Evolutionary conservation across 2,888 invertebrate species (phyloP).

Genomic region (Ceratothoa steindachneri): DNA sequence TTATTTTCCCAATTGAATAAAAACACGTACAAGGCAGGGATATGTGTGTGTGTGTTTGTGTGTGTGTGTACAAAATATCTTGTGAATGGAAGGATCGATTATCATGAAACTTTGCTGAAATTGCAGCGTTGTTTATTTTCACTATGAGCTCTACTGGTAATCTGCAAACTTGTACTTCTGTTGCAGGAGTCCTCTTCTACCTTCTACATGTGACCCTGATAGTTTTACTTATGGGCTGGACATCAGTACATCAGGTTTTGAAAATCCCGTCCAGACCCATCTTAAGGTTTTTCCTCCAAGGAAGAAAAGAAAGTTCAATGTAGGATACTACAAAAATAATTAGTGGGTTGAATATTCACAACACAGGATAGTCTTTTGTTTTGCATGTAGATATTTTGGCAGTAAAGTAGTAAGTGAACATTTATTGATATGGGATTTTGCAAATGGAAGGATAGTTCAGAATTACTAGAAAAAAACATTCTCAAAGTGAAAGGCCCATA

Average conservation of each 20-base stretch:
- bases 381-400: constrained; percentile 16
- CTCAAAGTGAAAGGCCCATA: constrained; percentile 7
- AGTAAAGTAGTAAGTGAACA: constrained; percentile 6
- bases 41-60: too few relatives aligned
- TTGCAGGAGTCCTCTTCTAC: too few relatives aligned
- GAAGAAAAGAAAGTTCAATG: constrained; percentile 16
- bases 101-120: too few relatives aligned
- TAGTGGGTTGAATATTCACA: constrained; percentile 15
- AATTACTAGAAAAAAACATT: constrained; percentile 17
- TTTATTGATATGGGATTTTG: constrained; percentile 13
- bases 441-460: constrained; percentile 13
- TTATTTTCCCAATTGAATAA: too few relatives aligned
- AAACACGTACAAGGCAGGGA: too few relatives aligned
- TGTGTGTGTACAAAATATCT: too few relatives aligned
- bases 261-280: constrained; percentile 5
- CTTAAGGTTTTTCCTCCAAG: constrained; percentile 4
- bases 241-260: not conserved
- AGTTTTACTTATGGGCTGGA: too few relatives aligned
- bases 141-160: too few relatives aligned
- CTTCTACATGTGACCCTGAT: too few relatives aligned
- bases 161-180: too few relatives aligned
- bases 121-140: too few relatives aligned
- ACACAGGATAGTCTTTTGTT: constrained; percentile 5
- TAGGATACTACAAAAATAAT: constrained; percentile 6
- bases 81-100: too few relatives aligned